These are phyloP conservation scores for Kryphioiulus occultus DNA, from an alignment of 2,888 invertebrate species.

Conservation along the genomic window DNA sequence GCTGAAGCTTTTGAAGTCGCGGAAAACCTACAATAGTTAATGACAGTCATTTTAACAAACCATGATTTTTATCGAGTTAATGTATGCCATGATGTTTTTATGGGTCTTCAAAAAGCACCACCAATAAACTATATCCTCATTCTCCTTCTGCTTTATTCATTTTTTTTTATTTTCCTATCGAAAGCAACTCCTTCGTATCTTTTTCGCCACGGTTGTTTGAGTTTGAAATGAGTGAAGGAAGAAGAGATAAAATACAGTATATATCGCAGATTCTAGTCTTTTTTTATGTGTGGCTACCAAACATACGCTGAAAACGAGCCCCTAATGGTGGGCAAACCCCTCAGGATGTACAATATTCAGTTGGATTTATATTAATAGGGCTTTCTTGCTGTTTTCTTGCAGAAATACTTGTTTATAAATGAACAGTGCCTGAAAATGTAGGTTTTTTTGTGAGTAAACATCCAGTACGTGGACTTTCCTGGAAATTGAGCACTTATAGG, in stretches of 20 bases:
- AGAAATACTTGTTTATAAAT: not conserved
- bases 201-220: constrained; percentile 14
- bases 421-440: not conserved
- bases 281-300: constrained; percentile 20
- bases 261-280: not conserved
- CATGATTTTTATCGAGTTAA: constrained; percentile 40
- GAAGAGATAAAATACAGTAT: constrained; percentile 11
- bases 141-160: not conserved
- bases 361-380: too few species aligned
- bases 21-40: constrained; percentile 21
- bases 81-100: constrained; percentile 13
- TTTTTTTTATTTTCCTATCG: not conserved
- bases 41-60: constrained; percentile 29
- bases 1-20: not conserved
- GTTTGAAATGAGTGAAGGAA: constrained; percentile 36
- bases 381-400: not conserved
- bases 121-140: not conserved
- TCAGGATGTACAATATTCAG: not conserved
- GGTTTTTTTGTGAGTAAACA: too few species aligned
- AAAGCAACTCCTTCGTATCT: constrained; percentile 29
- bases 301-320: not conserved
- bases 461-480: too few species aligned
- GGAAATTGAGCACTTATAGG: too few species aligned
- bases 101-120: constrained; percentile 18
- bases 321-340: not conserved